Base-by-base conservation (phyloP, 2,797 vertebrate species). In the Lepus townsendii region DNA sequence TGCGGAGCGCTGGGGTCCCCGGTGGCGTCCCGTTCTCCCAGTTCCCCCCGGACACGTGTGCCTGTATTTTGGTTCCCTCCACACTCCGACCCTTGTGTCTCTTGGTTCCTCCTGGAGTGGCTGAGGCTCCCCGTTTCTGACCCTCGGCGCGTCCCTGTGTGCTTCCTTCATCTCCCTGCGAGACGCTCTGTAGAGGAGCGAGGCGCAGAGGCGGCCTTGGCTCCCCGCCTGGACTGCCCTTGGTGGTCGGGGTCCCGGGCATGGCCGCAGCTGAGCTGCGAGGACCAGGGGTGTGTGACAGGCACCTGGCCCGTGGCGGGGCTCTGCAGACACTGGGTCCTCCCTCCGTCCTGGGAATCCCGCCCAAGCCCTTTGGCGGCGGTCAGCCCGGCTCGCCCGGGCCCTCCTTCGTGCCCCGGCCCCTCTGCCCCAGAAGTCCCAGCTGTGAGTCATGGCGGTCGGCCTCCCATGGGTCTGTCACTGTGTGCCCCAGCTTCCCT, bases 41-140 rank as follows among this genome's bases (percentile, higher is more conserved):
- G 17, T 78, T 68, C 32, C 68, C 7, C 87, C 57, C 57, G 11
- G 32, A 32, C 69, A 68, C 30, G 11, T 11, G 85, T 87, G 54
- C 92, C 62, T 5, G 6, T 38, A n/a, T 79, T 72, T 88, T 35
- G n/a, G 16, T 54, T 90, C 76, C 79, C 19, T 71, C 50, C 80
- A 19, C 9, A 17, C 24, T n/a, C 47, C 68, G 71, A 66, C 54
- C 73, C 47, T 86, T 68, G 52, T 60, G 19, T 20, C 17, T 57
- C 62, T 86, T 79, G 27, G 72, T 95, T 93, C 83, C 82, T 66
- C 16, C 62, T 66, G 20, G 26, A 68, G 8, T 78, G 78, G 22
- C 77, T 32, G 76, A 10, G 10, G 7, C 26, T 80, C 5, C 30
- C 50, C 24, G 79, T 71, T 85, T 38, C 20, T n/a, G 69, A 13